A percentile compares a stretch with the other conserved stretches of the same genome.
phyloP scores from a whole-genome alignment of 2,113 vertebrate species.

The Ptychochromis oligacanthus region DNA sequence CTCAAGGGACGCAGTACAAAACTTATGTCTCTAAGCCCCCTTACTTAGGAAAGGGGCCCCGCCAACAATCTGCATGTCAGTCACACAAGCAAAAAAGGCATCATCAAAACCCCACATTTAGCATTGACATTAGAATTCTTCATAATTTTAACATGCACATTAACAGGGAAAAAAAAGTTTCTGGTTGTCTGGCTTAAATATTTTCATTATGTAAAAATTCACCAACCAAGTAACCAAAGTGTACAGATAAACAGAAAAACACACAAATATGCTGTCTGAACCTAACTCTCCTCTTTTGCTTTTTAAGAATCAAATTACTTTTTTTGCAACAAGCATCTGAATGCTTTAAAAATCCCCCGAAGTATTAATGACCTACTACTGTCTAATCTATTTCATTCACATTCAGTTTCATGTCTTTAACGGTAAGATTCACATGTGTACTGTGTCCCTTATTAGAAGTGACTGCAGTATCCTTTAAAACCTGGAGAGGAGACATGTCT shows the following conservation, averaged over 20 bases:
- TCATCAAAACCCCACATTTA: slow-evolving; percentile 5
- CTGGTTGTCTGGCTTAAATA: no score
- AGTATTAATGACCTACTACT: not conserved
- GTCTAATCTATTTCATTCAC: not conserved
- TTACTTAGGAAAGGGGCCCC: not conserved
- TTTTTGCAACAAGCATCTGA: not conserved
- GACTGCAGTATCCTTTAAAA: slow-evolving; percentile 33
- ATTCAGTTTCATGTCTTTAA: not conserved
- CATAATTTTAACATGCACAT: no score
- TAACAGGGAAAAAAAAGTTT: no score
- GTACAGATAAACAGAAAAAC: not conserved
- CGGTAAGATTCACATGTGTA: not conserved
- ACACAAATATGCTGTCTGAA: not conserved
- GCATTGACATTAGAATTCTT: not conserved
- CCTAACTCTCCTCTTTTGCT: slow-evolving; percentile 1
- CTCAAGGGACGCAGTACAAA: slow-evolving; percentile 39
- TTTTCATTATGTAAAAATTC: not conserved
- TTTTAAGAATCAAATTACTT: slow-evolving; percentile 1
- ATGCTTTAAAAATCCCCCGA: not conserved
- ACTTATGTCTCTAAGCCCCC: slow-evolving; percentile 20
- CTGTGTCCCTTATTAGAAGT: not conserved
- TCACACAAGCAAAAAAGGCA: slow-evolving; percentile 10
- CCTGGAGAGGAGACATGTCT: not conserved
- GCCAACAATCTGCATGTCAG: not conserved
- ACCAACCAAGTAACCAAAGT: not conserved